These are phyloP conservation scores for Varanus komodoensis DNA, from an alignment of 2,113 vertebrate species.

Conservation along the genomic window DNA sequence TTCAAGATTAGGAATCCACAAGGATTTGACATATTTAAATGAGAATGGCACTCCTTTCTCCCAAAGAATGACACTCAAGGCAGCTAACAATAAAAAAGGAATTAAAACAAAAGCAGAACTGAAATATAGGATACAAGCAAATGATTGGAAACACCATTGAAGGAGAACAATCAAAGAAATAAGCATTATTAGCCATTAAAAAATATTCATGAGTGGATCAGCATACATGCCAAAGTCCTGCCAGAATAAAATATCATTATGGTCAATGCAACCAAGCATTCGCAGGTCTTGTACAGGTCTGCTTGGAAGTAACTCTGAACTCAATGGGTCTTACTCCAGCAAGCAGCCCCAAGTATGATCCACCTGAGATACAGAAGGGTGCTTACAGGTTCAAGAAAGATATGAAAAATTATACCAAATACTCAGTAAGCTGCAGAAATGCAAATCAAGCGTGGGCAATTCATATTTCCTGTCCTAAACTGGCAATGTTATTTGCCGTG, in stretches of 20 bases:
- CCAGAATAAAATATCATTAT: not conserved
- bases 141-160: too few relatives aligned
- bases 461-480: conserved; percentile 64
- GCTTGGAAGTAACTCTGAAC: not conserved
- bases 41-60: too few relatives aligned
- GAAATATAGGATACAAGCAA: too few relatives aligned
- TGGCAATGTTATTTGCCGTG: conserved; percentile 25
- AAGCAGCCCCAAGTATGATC: conserved; percentile 18
- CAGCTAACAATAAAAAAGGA: too few relatives aligned
- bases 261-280: not conserved
- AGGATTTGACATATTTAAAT: too few relatives aligned
- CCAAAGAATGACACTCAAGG: too few relatives aligned
- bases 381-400: conserved; percentile 32
- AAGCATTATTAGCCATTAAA: too few relatives aligned
- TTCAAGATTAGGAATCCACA: too few relatives aligned
- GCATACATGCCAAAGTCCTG: too few relatives aligned
- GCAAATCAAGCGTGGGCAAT: not conserved
- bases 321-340: not conserved
- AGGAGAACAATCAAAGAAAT: too few relatives aligned
- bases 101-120: too few relatives aligned
- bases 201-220: too few relatives aligned
- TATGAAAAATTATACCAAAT: conserved; percentile 52
- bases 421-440: conserved; percentile 56
- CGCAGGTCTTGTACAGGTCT: not conserved
- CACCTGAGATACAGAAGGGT: conserved; percentile 46